These are phyloP conservation scores for Hydropotes inermis DNA, from an alignment of 2,113 vertebrate species.

Conservation along the genomic window DNA sequence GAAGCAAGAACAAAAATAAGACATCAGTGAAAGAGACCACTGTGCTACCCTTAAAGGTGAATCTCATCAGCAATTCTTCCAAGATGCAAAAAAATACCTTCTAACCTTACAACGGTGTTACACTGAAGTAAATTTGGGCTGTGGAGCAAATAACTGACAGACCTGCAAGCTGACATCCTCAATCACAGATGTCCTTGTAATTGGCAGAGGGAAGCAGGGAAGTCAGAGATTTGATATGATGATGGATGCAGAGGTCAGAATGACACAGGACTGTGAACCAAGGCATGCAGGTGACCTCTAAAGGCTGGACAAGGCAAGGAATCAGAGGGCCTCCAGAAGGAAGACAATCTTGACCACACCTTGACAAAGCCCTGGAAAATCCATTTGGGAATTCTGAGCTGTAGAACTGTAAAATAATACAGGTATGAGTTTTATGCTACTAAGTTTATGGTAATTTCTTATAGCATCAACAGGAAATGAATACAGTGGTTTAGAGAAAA, in stretches of 20 bases:
- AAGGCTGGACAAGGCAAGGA: neutral
- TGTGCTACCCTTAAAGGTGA: too few relatives aligned
- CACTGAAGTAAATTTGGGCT: neutral
- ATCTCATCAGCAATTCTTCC: neutral
- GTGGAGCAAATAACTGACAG: neutral
- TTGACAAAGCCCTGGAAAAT: neutral
- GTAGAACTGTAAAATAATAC: neutral
- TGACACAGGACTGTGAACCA: rapidly evolving
- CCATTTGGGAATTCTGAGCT: neutral
- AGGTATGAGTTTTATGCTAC: neutral
- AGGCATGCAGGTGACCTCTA: neutral
- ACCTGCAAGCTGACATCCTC: neutral
- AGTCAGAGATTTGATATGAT: neutral
- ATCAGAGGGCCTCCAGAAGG: neutral
- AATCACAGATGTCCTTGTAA: neutral
- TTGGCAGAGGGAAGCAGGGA: neutral
- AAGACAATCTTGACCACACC: neutral
- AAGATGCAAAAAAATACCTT: neutral
- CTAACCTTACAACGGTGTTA: neutral
- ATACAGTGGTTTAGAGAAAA: neutral
- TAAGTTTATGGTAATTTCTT: neutral
- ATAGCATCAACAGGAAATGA: neutral
- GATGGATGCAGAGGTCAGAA: neutral
- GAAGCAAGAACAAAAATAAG: slow-evolving; percentile 24
- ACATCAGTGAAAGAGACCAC: neutral